Evolutionary conservation across 2,113 vertebrate genomes (phyloP), one percentile per base, ranked within the genome.

Genomic region (Syrrhaptes paradoxus): DNA sequence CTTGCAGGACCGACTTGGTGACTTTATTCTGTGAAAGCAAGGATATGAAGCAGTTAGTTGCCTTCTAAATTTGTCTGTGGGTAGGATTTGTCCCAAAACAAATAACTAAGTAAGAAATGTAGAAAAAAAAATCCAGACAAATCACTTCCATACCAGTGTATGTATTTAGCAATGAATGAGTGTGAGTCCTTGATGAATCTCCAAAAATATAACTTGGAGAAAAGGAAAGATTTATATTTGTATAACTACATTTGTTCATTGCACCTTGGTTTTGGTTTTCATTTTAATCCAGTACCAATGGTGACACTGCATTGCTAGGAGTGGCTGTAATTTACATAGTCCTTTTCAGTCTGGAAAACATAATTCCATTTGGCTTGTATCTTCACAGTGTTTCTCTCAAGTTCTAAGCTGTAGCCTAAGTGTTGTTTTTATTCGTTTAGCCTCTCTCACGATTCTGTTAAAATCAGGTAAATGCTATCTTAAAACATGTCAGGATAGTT

Each of bases 61-160:
- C 25, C n/a, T 87, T 85, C 25, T 24, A 49, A 88, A 63, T 51
- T 46, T 59, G 51, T 7, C 52, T 63, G 21, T 9, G 36, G 29
- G 26, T 9, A 55, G 16, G 26, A 48, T 20, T 57, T 79, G 16
- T 79, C 76, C 31, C 6, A 22, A 65, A 88, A 70, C 6, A 79
- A 87, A 43, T 19, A 88, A 38, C 25, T 48, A 68, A 55, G 7
- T 18, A 48, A 54, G 51, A 51, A 74, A 63, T 34, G 19, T 17
- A 34, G 34, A 3, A 3, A 11, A n/a, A 55, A 58, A 5, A 17
- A 32, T 21, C 2, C 13, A 46, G 29, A 57, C 14, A 87, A 55
- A n/a, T 20, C 17, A n/a, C 16, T 46, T 57, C 7, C 8, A 19
- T 32, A 66, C 6, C 7, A 36, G 0, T n/a, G 0, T n/a, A 26